Conservation (phyloP, 2,888 invertebrate species). For the Euplagia quadripunctaria region DNA sequence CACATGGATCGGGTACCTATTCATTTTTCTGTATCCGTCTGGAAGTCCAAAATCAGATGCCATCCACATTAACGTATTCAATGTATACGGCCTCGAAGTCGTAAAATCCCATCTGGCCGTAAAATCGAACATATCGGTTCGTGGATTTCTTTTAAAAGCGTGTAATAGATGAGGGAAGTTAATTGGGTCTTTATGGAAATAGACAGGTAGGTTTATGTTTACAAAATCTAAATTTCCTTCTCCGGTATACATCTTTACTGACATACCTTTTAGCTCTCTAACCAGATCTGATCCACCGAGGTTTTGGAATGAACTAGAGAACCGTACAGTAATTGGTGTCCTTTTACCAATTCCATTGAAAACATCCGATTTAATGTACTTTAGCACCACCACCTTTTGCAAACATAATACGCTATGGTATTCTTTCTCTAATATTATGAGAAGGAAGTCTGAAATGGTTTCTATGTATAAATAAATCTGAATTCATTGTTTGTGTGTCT, state of each 20-base stretch:
- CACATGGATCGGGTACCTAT: slow-evolving; percentile 96
- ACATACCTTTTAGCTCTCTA: slow-evolving; percentile 95
- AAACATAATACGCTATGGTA: slow-evolving; percentile 96
- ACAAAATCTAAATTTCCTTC: slow-evolving; percentile 96
- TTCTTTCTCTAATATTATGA: slow-evolving; percentile 93
- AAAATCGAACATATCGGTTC: slow-evolving; percentile 92
- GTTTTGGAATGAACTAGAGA: slow-evolving; percentile 93
- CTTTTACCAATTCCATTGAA: slow-evolving; percentile 92
- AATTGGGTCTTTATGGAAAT: slow-evolving; percentile 94
- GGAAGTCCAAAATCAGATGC: slow-evolving; percentile 96
- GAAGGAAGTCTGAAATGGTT: slow-evolving; percentile 67
- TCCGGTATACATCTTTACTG: slow-evolving; percentile 96
- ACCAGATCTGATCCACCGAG: slow-evolving; percentile 94
- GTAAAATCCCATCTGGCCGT: slow-evolving; percentile 97
- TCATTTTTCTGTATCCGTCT: slow-evolving; percentile 95
- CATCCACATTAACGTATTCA: slow-evolving; percentile 85
- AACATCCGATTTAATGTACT: slow-evolving; percentile 91
- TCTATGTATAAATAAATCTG: slow-evolving; percentile 18
- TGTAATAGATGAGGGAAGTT: slow-evolving; percentile 94
- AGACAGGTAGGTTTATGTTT: slow-evolving; percentile 94
- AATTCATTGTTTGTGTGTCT: slow-evolving; percentile 8
- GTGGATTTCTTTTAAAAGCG: slow-evolving; percentile 96
- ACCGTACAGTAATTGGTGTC: slow-evolving; percentile 91
- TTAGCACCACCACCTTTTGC: slow-evolving; percentile 95
- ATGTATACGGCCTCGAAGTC: slow-evolving; percentile 60